phyloP scores from a whole-genome alignment of 2,888 invertebrate genomes.

The Lagria hirta region DNA sequence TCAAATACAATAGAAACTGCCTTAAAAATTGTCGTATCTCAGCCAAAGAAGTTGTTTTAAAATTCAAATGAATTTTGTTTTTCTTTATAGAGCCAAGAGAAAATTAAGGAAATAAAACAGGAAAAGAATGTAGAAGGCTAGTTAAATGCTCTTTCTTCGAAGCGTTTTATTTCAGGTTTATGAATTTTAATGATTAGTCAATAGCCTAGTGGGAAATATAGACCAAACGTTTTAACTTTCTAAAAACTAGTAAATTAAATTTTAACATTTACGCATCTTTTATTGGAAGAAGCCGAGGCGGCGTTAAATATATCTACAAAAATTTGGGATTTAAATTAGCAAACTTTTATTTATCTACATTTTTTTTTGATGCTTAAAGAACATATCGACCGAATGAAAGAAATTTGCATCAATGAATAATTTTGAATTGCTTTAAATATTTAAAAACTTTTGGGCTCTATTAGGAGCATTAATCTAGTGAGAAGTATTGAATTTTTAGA shows the following conservation, averaged over 20 bases:
- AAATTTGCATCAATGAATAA: slow-evolving; percentile 13
- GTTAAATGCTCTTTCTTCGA: slow-evolving; percentile 20
- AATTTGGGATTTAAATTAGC: slow-evolving; percentile 4
- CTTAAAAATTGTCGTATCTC: slow-evolving; percentile 24
- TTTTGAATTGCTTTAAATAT: slow-evolving; percentile 7
- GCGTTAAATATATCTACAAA: not conserved
- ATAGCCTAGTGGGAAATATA: too few species aligned
- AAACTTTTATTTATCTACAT: slow-evolving; percentile 3
- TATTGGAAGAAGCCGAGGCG: slow-evolving; percentile 1
- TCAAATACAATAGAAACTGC: slow-evolving; percentile 24
- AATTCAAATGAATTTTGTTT: slow-evolving; percentile 37
- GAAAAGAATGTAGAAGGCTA: slow-evolving; percentile 24
- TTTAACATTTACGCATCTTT: slow-evolving; percentile 8
- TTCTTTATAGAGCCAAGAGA: slow-evolving; percentile 24
- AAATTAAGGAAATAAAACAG: slow-evolving; percentile 27
- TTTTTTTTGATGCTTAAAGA: slow-evolving; percentile 1
- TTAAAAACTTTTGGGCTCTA: slow-evolving; percentile 2
- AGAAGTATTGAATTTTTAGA: slow-evolving; percentile 3
- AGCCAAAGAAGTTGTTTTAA: slow-evolving; percentile 29
- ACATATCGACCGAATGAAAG: slow-evolving; percentile 8
- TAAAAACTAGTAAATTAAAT: too few species aligned
- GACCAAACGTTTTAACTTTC: too few species aligned
- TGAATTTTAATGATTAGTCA: slow-evolving; percentile 25
- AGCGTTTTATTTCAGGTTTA: slow-evolving; percentile 23
- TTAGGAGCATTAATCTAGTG: not conserved